phyloP scores from a whole-genome alignment of 2,113 vertebrate species.

The Gymnorhina tibicen region DNA sequence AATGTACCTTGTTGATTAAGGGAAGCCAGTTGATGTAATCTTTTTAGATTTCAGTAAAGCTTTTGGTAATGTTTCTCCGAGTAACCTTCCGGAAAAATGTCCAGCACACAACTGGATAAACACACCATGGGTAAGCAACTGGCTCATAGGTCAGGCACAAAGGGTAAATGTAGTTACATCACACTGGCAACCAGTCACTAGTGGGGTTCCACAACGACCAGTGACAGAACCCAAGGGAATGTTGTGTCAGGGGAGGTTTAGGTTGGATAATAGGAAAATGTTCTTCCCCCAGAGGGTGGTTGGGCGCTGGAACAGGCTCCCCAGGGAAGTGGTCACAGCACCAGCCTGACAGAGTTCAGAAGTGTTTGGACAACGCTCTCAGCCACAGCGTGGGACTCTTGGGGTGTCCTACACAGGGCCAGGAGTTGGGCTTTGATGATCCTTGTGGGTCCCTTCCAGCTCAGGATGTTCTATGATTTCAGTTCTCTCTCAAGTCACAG shows the following conservation, averaged over 20 bases:
- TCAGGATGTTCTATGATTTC: neutral
- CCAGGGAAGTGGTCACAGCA: neutral
- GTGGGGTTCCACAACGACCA: neutral
- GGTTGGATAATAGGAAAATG: neutral
- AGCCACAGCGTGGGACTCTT: neutral
- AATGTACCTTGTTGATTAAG: neutral
- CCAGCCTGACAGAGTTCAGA: neutral
- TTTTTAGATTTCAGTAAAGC: neutral
- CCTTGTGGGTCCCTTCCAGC: neutral
- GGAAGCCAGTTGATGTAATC: neutral
- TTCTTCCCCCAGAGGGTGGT: neutral
- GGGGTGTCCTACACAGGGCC: neutral
- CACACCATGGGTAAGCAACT: neutral
- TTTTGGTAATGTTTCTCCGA: neutral
- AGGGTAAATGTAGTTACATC: neutral
- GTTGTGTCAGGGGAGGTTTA: neutral
- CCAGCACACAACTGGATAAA: neutral
- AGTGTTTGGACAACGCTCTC: neutral
- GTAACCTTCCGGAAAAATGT: neutral
- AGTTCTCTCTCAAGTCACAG: neutral
- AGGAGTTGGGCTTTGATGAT: neutral
- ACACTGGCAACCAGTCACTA: rapidly evolving
- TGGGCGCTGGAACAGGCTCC: neutral
- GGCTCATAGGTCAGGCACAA: neutral
- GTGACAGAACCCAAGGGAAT: neutral